Percentiles rank a stretch among this genome's conserved stretches.
These are phyloP conservation scores for Leucoraja erinaceus DNA, from an alignment of 2,113 vertebrate species.

Conservation along the genomic window DNA sequence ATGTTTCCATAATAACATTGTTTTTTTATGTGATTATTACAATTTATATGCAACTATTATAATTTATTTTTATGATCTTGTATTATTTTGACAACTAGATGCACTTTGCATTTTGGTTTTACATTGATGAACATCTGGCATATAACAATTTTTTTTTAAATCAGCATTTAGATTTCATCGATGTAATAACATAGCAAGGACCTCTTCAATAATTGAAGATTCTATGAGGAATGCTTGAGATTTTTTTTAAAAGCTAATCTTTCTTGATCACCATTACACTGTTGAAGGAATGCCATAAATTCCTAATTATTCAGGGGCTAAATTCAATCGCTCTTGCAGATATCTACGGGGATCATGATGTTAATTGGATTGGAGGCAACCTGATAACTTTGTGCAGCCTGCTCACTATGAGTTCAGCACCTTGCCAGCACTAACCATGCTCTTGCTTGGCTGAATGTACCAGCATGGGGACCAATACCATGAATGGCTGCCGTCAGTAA, in stretches of 20 bases:
- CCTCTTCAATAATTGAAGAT: slow-evolving; percentile 59
- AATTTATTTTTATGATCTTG: slow-evolving; percentile 6
- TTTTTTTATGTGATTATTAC: neutral
- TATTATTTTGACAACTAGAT: neutral
- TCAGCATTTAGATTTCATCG: slow-evolving; percentile 48
- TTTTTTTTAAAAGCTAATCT: slow-evolving; percentile 63
- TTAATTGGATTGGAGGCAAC: too few species aligned
- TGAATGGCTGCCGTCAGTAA: too few species aligned
- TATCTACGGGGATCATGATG: too few species aligned
- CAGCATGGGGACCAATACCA: too few species aligned
- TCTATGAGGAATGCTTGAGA: slow-evolving; percentile 58
- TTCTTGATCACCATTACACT: slow-evolving; percentile 58
- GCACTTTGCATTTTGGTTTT: slow-evolving; percentile 42
- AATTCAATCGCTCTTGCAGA: neutral
- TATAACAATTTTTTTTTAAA: slow-evolving; percentile 51
- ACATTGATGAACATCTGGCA: slow-evolving; percentile 44
- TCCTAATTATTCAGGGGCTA: neutral
- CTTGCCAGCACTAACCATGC: too few species aligned
- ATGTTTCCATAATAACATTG: neutral
- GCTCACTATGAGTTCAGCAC: too few species aligned
- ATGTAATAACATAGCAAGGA: slow-evolving; percentile 42
- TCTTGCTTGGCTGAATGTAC: too few species aligned
- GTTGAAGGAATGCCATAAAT: slow-evolving; percentile 46
- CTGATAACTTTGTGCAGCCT: too few species aligned
- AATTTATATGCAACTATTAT: neutral